Base-by-base conservation (phyloP, 2,113 vertebrate species). In the Solenodon paradoxus region DNA sequence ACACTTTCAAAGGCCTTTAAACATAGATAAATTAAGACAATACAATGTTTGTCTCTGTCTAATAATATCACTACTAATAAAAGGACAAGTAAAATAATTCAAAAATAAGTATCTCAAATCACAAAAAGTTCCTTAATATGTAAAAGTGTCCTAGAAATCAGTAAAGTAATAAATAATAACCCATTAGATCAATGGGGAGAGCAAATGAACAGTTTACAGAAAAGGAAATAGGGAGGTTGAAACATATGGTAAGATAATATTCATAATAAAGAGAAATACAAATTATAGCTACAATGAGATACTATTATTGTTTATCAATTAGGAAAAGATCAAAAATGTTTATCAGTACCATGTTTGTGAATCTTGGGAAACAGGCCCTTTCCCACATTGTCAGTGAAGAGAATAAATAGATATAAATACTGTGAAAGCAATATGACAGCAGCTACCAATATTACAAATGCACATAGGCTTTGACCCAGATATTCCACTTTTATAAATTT, bases 101-200 rank as follows among this genome's bases (percentile, higher is more conserved):
- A 19, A 68, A 63, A 84, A 55, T 61, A 81, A 38, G 5, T 26
- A 57, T 63, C 40, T 66, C 47, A 40, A 68, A 85, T 78, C 32
- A 69, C 15, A 77, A 38, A 88, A 38, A 11, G 35, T 63, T 88
- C 28, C 59, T 93, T 85, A 63, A 53, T 77, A 38, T 45, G 19
- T 55, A 51, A 55, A 45, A 88, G 35, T 1, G 4, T 61, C 5
- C 45, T 69, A 79, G 26, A 45, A 90, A 28, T 68, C 32, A 72
- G 16, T 45, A 90, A 74, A 55, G 35, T n/a, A 57, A 81, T 74
- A 88, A 92, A 83, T 51, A 40, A 72, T 32, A 87, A 55, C 16
- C 30, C 15, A 79, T 51, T 71, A 35, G 7, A 51, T 77, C 66
- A 63, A 35, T 11, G 2, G 7, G 30, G 72, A 55, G 32, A 66